These are phyloP conservation scores for Apodemia hepburni DNA, from an alignment of 2,888 invertebrate species.

Conservation along the genomic window DNA sequence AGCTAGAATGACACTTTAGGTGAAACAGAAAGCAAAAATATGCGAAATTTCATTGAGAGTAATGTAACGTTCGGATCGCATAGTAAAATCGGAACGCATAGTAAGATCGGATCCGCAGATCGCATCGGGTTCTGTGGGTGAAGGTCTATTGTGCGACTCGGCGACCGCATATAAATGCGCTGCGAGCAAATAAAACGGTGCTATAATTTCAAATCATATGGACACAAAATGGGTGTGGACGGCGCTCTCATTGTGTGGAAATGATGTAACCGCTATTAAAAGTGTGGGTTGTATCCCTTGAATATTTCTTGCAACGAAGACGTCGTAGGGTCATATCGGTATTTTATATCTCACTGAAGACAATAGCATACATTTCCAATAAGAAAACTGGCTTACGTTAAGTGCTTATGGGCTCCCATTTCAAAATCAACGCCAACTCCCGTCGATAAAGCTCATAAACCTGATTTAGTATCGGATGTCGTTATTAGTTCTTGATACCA, in stretches of 20 bases:
- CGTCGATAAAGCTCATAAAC: constrained; percentile 23
- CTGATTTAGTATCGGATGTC: constrained; percentile 25
- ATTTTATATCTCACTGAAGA: constrained; percentile 76
- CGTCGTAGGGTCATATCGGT: constrained; percentile 74
- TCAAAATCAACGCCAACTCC: constrained; percentile 49
- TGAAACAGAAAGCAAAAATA: too few relatives aligned
- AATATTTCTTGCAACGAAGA: constrained; percentile 79
- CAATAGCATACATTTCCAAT: constrained; percentile 75
- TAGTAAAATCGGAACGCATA: too few relatives aligned
- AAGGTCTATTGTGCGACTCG: constrained; percentile 68
- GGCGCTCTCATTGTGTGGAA: constrained; percentile 80
- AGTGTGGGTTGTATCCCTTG: constrained; percentile 79
- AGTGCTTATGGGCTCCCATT: constrained; percentile 59
- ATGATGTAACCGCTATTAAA: constrained; percentile 80
- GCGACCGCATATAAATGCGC: constrained; percentile 77
- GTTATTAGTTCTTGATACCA: constrained; percentile 4
- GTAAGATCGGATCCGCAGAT: constrained; percentile 2
- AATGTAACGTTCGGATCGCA: too few relatives aligned
- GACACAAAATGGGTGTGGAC: constrained; percentile 81
- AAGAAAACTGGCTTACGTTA: constrained; percentile 68
- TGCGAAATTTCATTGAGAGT: too few relatives aligned
- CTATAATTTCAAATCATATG: constrained; percentile 81
- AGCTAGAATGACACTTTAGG: too few relatives aligned
- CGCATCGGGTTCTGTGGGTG: constrained; percentile 1
- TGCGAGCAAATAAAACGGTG: constrained; percentile 79